Evolutionary conservation across 37 sponge, comb jelly and placozoan species (phyloP), one percentile per base, ranked within the genome.

Genomic region (Lycopodina hypogea): DNA sequence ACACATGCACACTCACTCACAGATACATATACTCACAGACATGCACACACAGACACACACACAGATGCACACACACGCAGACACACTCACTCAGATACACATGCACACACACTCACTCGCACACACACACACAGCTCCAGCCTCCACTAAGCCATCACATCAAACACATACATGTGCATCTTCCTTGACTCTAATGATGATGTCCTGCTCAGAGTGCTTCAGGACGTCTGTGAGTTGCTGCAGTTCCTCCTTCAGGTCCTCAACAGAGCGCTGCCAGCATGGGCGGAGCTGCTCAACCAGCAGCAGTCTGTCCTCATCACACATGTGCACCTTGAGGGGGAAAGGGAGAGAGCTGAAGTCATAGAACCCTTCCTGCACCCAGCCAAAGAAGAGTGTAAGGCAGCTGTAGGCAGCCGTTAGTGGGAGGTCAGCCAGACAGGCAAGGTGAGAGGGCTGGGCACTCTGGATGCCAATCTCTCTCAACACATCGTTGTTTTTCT

Each of bases 281-380:
- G 2, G 42, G n/a, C 79, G 39, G 55, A 66, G 4, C 50, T 63
- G 38, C 29, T 72, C 28, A 24, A 83, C 70, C 15, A 93, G 0
- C 24, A 68, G 1, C 22, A 14, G 18, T 35, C 18, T 14, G 55
- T 86, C 88, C 40, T 68, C 69, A 6, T 39, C 4, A 29, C 58
- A 48, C 34, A 93, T 56, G 42, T 90, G 91, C 6, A 55, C 69
- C 61, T 90, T 90, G 11, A 90, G 34, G 39, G 91, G 50, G 32
- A 80, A 70, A 1, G 94, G 91, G 7, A 93, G 73, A 22, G 40
- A 23, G 34, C 57, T 23, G 62, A 90, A 93, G 40, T 93, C 88
- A 56, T 89, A 93, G 55, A 80, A 30, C n/a, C 93, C 88, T 32
- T 88, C 86, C 11, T 77, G 60, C 42, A 88, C 63, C 93, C 93